Evolutionary conservation across 2,888 invertebrate species (phyloP).

Genomic region (Drosophila kambysellisi): DNA sequence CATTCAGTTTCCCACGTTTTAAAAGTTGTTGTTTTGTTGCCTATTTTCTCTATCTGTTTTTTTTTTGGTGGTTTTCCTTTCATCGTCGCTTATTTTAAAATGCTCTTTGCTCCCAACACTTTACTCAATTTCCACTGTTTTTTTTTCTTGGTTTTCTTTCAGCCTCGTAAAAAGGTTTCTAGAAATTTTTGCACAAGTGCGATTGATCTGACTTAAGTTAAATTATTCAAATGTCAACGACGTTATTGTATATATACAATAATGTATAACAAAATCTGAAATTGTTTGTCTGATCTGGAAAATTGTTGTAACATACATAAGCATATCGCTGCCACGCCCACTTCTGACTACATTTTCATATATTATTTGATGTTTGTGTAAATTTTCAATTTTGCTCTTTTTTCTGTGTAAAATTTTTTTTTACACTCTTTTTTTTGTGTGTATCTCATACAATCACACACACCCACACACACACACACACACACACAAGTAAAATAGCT

Average conservation of each 20-base stretch:
- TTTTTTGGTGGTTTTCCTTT: slow-evolving; percentile 27
- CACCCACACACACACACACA: slow-evolving; percentile 19
- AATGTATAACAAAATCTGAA: too few species aligned
- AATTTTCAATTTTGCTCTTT: not conserved
- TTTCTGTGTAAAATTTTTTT: not conserved
- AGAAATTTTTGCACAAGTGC: not conserved
- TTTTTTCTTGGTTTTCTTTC: not conserved
- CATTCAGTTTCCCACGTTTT: not conserved
- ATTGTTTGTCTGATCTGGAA: too few species aligned
- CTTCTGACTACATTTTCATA: not conserved
- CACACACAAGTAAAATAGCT: slow-evolving; percentile 58
- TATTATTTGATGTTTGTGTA: not conserved
- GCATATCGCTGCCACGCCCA: too few species aligned
- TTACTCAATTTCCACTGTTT: slow-evolving; percentile 39
- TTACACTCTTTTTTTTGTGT: slow-evolving; percentile 11
- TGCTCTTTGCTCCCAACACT: slow-evolving; percentile 48
- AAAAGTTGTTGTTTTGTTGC: slow-evolving; percentile 42
- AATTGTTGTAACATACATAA: too few species aligned
- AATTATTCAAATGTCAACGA: not conserved
- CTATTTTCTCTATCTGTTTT: slow-evolving; percentile 46
- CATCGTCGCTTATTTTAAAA: slow-evolving; percentile 52
- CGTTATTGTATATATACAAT: not conserved
- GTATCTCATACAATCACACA: slow-evolving; percentile 18
- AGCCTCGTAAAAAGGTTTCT: not conserved
- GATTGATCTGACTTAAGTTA: not conserved